A percentile compares a stretch with the other conserved stretches of the same genome.
These are phyloP conservation scores for Diadema setosum DNA, from an alignment of 35 echinoderm and acorn worm species.

Conservation along the genomic window DNA sequence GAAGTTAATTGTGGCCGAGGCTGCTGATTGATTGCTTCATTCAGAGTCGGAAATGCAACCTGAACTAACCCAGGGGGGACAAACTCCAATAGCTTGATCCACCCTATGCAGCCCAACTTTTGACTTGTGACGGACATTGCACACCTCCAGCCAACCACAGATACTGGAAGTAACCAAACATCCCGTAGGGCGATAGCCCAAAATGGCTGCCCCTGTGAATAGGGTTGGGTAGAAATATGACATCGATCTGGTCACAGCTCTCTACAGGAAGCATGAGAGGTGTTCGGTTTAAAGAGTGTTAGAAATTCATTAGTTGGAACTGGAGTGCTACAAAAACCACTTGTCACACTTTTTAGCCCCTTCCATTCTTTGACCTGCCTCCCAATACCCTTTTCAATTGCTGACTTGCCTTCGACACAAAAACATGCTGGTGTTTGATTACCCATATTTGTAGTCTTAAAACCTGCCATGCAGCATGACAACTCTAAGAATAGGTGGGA, in stretches of 20 bases:
- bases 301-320: not conserved
- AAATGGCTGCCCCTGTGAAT: too few species aligned
- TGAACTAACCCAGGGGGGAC: not conserved
- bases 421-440: not conserved
- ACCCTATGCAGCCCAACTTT: too few species aligned
- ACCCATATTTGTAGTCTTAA: not conserved
- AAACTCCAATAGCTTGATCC: not conserved
- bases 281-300: too few species aligned
- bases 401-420: not conserved
- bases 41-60: not conserved
- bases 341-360: not conserved
- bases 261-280: not conserved
- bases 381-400: not conserved
- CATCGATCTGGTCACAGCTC: not conserved
- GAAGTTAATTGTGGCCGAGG: not conserved
- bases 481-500: too few species aligned
- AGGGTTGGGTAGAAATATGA: too few species aligned
- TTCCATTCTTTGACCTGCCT: not conserved
- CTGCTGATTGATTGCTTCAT: not conserved
- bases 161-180: too few species aligned
- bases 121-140: not conserved
- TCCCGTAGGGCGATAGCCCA: too few species aligned
- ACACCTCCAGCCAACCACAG: too few species aligned
- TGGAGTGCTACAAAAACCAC: not conserved
- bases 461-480: too few species aligned